Base-by-base conservation (phyloP, 2,113 vertebrate genomes). In the Rhinolophus ferrumequinum region DNA sequence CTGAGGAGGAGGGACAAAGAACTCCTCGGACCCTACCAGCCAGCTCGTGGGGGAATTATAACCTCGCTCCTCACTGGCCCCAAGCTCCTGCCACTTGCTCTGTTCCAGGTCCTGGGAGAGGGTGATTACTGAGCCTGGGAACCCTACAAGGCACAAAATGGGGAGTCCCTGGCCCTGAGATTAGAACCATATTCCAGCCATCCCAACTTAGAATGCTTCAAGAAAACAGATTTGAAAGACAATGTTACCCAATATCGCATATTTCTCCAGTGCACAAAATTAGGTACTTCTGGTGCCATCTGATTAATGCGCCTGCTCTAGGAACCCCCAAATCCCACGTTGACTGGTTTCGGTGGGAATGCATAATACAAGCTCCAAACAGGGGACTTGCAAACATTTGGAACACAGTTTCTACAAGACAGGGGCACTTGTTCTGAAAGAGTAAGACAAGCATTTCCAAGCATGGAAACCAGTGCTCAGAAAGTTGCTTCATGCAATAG, bases 151-250 rank as follows among this genome's bases (percentile, higher is more conserved):
- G 8, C 64, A 13, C 54, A 76, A 95, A 76, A 95, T 58, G 76
- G 76, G 19, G 35, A 38, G 16, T 83, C 52, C 33, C 60, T 88
- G 62, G 44, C 89, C 60, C 16, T n/a, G 52, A 44, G 58, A 77
- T 58, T 22, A 89, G 70, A 83, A 70, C 72, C 66, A 50, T 72
- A 81, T 90, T 80, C 84, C 80, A 84, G 52, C 54, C 67, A 66
- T 80, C 80, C 35, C 90, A 54, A 93, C 9, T 56, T 50, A 95
- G 50, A 75, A 92, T 2, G 2, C 54, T 62, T 54, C 87, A 62
- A 94, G 35, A 85, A 96, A 96, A 82, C 3, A 24, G 19, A 77
- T 80, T 93, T 72, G 41, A 30, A 87, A 89, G 62, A 64, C 22
- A 77, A 0, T 26, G 3, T 58, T 60, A 11, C 33, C 33, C 38